Base-by-base conservation (phyloP, 1,140 invertebrate genomes). In the Phthorimaea operculella region DNA sequence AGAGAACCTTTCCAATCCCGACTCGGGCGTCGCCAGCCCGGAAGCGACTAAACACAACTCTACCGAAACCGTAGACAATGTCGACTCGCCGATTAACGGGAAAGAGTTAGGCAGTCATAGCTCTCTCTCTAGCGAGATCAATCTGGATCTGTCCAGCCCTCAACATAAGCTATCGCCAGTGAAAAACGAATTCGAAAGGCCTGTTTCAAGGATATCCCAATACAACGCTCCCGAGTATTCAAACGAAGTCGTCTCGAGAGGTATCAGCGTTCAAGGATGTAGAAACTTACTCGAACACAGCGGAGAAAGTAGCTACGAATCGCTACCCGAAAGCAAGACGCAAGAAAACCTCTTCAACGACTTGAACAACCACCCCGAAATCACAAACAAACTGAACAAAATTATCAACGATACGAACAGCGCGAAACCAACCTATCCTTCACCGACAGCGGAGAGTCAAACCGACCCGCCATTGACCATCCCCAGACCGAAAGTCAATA, bases 1-100 rank as follows among this genome's bases (percentile, higher is more conserved):
- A 6, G 82, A 84, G 33, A 86, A 83, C 58, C 68, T 81, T 10
- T 87, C 84, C 2, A 87, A 86, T 48, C 85, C 85, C 0, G 87
- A 88, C 53, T 88, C 87, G 0, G 87, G 87, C 1, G 87, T 88
- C 4, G 87, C 87, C 6, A 88, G 87, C 68, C 87, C 88, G 0
- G 86, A 87, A 50, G 83, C 84, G 3, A 87, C 87, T 0, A 87
- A 87, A 66, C 76, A 86, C 47, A 87, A 87, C 47, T 82, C 83
- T 4, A 85, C 86, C 0, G 87, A 86, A 57, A 83, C 82, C 0
- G 83, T 82, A 0, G 79, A 85, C 49, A 81, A 85, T 51, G 84
- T 85, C 0, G 81, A 85, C 50, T 86, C 82, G 0, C 85, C 83
- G 0, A 68, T 72, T 8, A 81, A 83, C 14, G 79, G 79, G 15